Percentiles rank a stretch among this genome's conserved stretches.
phyloP scores from a whole-genome alignment of 2,113 vertebrate genomes.

The Odontesthes bonariensis region DNA sequence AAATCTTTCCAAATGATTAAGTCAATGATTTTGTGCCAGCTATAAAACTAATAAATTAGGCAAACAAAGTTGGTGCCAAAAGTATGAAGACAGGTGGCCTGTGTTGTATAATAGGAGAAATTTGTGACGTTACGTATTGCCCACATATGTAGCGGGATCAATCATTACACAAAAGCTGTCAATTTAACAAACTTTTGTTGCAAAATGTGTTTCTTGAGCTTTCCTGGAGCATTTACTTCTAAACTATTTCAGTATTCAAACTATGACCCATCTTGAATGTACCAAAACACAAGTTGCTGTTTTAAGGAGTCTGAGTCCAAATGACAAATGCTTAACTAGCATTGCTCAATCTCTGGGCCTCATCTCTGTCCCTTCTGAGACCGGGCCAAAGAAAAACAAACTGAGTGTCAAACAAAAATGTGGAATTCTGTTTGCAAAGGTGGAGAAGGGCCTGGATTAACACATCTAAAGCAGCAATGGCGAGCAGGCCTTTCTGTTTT shows the following conservation, averaged over 20 bases:
- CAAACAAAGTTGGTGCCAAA: not conserved
- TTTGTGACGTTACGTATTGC: no score
- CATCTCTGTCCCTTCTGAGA: conserved; percentile 59
- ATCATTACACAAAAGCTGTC: not conserved
- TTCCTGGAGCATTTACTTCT: not conserved
- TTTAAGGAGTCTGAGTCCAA: conserved; percentile 37
- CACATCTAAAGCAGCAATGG: conserved; percentile 71
- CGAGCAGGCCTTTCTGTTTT: conserved; percentile 68
- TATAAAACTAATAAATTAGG: not conserved
- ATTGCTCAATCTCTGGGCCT: conserved; percentile 55
- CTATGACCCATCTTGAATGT: not conserved
- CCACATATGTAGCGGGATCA: not conserved
- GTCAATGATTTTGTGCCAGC: not conserved
- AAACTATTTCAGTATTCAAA: not conserved
- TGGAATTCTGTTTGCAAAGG: conserved; percentile 81
- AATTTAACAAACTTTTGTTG: no score
- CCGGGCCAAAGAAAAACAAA: conserved; percentile 68
- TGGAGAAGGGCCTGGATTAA: conserved; percentile 72
- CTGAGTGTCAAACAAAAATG: conserved; percentile 59
- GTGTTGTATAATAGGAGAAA: no score
- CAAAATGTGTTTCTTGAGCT: no score
- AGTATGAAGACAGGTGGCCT: no score
- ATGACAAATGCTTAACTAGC: conserved; percentile 54
- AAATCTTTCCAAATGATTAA: not conserved
- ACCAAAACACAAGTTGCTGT: not conserved